These are phyloP conservation scores for Stichodactyla helianthus DNA, from an alignment of 64 coral and sea anemone species.

Conservation along the genomic window DNA sequence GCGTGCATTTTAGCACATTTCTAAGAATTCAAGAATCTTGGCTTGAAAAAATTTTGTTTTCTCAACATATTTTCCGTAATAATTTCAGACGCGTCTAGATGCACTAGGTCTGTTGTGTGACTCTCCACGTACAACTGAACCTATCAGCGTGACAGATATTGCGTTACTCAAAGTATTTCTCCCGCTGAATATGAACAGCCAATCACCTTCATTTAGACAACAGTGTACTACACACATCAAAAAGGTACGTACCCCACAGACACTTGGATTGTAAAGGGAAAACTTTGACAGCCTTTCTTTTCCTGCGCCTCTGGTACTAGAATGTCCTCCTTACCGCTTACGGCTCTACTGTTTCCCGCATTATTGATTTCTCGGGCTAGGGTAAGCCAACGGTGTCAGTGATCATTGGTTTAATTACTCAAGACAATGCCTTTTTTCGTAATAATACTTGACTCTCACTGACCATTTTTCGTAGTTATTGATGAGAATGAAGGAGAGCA, in stretches of 20 bases:
- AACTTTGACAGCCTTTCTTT: not conserved
- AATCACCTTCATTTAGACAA: conserved; percentile 93
- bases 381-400: too few species aligned
- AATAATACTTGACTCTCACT: too few species aligned
- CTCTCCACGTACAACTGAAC: conserved; percentile 77
- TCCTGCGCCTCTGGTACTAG: not conserved
- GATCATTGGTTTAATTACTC: too few species aligned
- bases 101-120: conserved; percentile 87
- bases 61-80: not conserved
- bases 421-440: too few species aligned
- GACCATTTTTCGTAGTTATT: conserved; percentile 41
- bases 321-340: not conserved
- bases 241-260: conserved; percentile 39
- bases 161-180: conserved; percentile 65
- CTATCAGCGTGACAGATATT: conserved; percentile 61
- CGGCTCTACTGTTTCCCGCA: too few species aligned
- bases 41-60: not conserved
- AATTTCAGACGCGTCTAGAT: conserved; percentile 40
- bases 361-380: too few species aligned
- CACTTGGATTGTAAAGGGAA: not conserved
- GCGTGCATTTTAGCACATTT: too few species aligned
- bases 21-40: too few species aligned
- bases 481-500: conserved; percentile 63
- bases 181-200: conserved; percentile 86
- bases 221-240: conserved; percentile 53